A percentile compares a stretch with the other conserved stretches of the same genome.
Evolutionary conservation across 2,888 invertebrate genomes (phyloP).

Genomic region (Xestia xanthographa): DNA sequence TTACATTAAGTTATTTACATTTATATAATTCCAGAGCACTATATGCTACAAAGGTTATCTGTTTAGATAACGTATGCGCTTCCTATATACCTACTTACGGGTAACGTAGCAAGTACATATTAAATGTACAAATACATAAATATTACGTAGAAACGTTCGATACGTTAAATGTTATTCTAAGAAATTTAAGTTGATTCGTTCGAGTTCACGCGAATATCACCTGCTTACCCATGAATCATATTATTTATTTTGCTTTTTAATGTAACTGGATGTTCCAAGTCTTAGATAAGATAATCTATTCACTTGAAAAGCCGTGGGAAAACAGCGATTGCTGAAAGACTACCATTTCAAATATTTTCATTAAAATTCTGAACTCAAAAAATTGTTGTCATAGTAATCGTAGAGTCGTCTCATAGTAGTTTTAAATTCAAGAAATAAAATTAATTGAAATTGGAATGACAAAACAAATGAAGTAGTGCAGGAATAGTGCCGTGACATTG

Average conservation of each 20-base stretch:
- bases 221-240: slow-evolving; percentile 52
- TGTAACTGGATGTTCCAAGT: not conserved
- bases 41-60: slow-evolving; percentile 62
- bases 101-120: slow-evolving; percentile 14
- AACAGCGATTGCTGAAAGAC: slow-evolving; percentile 2
- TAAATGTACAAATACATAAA: slow-evolving; percentile 2
- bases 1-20: slow-evolving; percentile 53
- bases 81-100: slow-evolving; percentile 50
- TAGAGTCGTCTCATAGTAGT: not conserved
- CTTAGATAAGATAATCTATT: slow-evolving; percentile 13
- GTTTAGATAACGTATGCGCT: slow-evolving; percentile 54
- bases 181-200: slow-evolving; percentile 15
- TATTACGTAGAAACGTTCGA: slow-evolving; percentile 13
- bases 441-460: slow-evolving; percentile 1
- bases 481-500: slow-evolving; percentile 78
- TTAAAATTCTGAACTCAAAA: not conserved
- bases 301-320: slow-evolving; percentile 23
- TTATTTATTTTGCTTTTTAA: slow-evolving; percentile 54
- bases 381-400: not conserved
- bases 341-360: not conserved
- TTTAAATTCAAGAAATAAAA: not conserved
- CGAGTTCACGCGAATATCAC: slow-evolving; percentile 24
- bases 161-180: slow-evolving; percentile 10
- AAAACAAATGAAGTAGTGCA: slow-evolving; percentile 33
- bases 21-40: slow-evolving; percentile 54